These are phyloP conservation scores for Piezodorus guildinii DNA, from an alignment of 1,140 invertebrate genomes.

Conservation along the genomic window DNA sequence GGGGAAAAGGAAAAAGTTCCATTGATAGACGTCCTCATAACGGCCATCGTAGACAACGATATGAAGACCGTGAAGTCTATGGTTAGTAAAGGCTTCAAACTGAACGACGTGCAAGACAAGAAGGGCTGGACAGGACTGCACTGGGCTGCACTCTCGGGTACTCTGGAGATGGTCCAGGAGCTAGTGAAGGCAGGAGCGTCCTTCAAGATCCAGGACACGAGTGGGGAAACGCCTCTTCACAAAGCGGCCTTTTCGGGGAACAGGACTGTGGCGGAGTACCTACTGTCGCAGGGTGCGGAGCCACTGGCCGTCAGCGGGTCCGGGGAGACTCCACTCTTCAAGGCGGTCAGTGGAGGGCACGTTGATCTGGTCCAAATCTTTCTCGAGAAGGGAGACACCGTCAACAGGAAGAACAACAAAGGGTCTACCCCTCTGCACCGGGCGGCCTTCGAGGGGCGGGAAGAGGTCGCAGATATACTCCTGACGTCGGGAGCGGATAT, in stretches of 20 bases:
- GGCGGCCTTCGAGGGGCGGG: neutral
- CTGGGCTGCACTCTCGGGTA: neutral
- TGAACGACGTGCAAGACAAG: neutral
- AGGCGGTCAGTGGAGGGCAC: constrained; percentile 1
- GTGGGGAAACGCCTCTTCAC: neutral
- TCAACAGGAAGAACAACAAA: neutral
- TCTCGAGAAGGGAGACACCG: neutral
- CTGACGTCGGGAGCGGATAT: neutral
- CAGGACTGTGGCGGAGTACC: neutral
- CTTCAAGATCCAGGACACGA: neutral
- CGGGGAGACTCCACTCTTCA: neutral
- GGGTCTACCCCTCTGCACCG: neutral
- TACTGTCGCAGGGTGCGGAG: neutral
- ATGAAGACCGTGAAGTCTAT: neutral
- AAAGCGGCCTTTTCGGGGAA: neutral
- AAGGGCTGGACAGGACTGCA: constrained; percentile 1
- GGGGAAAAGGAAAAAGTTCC: too few species aligned
- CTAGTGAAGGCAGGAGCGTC: neutral
- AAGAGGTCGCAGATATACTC: neutral
- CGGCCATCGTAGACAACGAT: neutral
- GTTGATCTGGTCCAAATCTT: neutral
- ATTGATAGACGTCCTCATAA: neutral
- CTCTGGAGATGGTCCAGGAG: neutral
- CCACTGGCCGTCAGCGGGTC: neutral
- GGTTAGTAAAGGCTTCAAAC: neutral